These are phyloP conservation scores for Resseliella maxima DNA, from an alignment of 2,888 invertebrate species.

Conservation along the genomic window DNA sequence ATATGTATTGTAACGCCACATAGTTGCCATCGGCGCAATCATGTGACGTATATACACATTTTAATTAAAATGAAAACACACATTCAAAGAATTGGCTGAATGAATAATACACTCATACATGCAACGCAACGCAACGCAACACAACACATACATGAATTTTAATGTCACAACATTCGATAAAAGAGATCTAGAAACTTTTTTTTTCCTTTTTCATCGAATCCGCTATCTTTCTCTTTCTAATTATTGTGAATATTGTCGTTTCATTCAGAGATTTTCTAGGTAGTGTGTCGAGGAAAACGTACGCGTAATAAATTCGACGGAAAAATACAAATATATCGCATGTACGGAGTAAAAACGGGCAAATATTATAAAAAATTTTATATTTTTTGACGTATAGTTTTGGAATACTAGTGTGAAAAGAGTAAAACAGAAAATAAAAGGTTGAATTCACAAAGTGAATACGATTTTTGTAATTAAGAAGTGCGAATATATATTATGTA, in stretches of 20 bases:
- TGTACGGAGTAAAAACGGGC: neutral
- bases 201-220: neutral
- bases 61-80: neutral
- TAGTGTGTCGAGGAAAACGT: slow-evolving; percentile 41
- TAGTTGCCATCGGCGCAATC: neutral
- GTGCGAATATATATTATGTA: too few relatives aligned
- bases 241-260: too few relatives aligned
- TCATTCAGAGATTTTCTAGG: slow-evolving; percentile 17
- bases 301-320: neutral
- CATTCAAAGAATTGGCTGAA: too few relatives aligned
- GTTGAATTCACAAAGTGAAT: too few relatives aligned
- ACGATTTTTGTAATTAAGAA: neutral
- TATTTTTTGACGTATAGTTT: slow-evolving; percentile 8
- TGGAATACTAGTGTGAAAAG: neutral
- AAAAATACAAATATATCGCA: slow-evolving; percentile 7
- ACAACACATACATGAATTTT: neutral
- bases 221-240: neutral
- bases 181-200: slow-evolving; percentile 47
- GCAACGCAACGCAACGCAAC: neutral
- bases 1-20: neutral
- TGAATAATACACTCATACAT: too few relatives aligned
- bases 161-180: slow-evolving; percentile 53
- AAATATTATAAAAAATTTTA: neutral
- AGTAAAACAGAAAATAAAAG: neutral
- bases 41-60: neutral